A percentile compares a stretch with the other conserved stretches of the same genome.
These are phyloP conservation scores for Bacillus rossius DNA, from an alignment of 1,140 invertebrate species.

Conservation along the genomic window DNA sequence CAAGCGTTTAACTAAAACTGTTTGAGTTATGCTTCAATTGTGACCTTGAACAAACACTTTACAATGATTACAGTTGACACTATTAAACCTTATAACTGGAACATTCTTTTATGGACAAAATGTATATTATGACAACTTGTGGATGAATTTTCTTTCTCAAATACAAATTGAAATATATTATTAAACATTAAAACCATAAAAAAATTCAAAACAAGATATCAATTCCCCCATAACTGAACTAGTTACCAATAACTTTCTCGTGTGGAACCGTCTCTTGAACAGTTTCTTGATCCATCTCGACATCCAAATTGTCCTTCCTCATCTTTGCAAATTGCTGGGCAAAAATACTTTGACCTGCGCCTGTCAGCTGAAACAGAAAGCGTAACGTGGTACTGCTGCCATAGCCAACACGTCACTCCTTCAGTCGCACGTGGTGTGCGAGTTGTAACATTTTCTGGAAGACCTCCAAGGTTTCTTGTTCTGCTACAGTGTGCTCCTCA, in stretches of 20 bases:
- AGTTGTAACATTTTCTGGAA: not conserved
- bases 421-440: not conserved
- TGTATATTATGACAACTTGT: constrained; percentile 33
- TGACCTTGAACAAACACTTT: too few species aligned
- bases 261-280: not conserved
- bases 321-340: constrained; percentile 3
- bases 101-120: too few species aligned
- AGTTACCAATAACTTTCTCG: not conserved
- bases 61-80: too few species aligned
- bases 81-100: too few species aligned
- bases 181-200: not conserved
- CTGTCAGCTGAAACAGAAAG: not conserved
- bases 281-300: not conserved
- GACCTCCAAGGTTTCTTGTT: not conserved
- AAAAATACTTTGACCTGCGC: constrained; percentile 1
- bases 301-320: not conserved
- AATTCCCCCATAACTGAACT: not conserved
- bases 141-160: constrained; percentile 39
- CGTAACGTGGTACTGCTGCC: not conserved
- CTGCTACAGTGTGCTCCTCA: not conserved
- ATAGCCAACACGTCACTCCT: not conserved
- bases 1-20: too few species aligned
- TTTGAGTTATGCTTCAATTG: too few species aligned
- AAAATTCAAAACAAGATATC: not conserved
- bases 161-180: not conserved